These are phyloP conservation scores for honey bee (Apis mellifera) DNA, from an alignment of 1,140 invertebrate genomes.

Conservation along the genomic window DNA sequence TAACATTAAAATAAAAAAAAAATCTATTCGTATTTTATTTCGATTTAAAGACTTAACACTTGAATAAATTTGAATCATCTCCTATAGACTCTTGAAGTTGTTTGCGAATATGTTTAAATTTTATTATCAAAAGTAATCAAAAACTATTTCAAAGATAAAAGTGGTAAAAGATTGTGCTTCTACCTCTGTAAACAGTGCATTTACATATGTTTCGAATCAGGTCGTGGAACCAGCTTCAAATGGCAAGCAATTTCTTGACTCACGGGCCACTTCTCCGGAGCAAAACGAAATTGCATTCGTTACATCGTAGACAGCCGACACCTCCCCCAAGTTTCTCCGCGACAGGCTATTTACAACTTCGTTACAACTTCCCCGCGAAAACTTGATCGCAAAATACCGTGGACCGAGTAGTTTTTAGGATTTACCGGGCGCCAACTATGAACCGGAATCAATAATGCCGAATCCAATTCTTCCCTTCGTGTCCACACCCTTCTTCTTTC, in stretches of 20 bases:
- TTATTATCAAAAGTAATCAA: background rate
- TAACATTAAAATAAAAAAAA: no score
- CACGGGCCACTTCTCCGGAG: conserved; percentile 36
- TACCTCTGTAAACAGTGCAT: background rate
- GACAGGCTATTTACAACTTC: conserved; percentile 61
- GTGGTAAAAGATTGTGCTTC: background rate
- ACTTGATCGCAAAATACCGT: conserved; percentile 45
- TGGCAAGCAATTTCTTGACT: conserved; percentile 57
- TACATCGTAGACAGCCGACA: conserved; percentile 49
- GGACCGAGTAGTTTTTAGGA: conserved; percentile 55
- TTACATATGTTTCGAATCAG: conserved; percentile 20
- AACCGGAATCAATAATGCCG: conserved; percentile 23
- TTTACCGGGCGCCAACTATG: conserved; percentile 44
- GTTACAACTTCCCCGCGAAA: conserved; percentile 50
- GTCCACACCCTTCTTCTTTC: background rate
- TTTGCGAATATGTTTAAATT: background rate
- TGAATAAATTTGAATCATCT: no score
- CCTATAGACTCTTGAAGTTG: no score
- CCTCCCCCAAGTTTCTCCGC: conserved; percentile 52
- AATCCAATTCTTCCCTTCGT: background rate
- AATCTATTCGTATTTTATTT: no score
- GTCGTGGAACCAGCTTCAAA: conserved; percentile 11
- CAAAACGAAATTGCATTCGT: conserved; percentile 64
- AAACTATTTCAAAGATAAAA: no score
- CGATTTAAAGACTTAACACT: no score